Evolutionary conservation across 2,888 invertebrate genomes (phyloP), one percentile per base, ranked within the genome.

Genomic region (Meiosimyza platycephala): DNA sequence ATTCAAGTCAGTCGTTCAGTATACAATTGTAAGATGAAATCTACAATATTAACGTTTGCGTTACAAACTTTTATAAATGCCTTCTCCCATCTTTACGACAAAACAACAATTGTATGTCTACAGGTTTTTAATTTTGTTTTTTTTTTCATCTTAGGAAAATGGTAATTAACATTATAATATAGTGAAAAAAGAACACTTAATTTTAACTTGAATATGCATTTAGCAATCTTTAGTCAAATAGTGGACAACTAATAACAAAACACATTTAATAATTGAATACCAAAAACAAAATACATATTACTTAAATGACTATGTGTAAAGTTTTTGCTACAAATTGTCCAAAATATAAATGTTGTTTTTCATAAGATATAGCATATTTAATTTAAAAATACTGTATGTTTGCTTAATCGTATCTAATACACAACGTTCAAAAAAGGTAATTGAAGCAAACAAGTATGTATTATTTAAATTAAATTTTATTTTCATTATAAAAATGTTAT

Each of bases 191-290:
- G 13, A 16, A 63, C 48, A 63, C 11, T 40, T 40, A 40, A 28
- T 63, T 16, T 16, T 7, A 48, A n/a, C 40, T 40, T 40, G 40
- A 6, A 40, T 28, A 28, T 40, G 40, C 40, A 7, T 40, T 63
- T 47, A 48, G 16, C 18, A 63, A 16, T 63, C 1, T 63, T 40
- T 54, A 51, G 55, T 54, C 40, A 70, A 70, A 70, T 70, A 63
- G 70, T 70, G 70, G 70, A 62, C 70, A 70, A 70, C 52, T 70
- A 70, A 70, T 70, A 70, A 70, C 70, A 70, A 70, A 70, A 28
- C 28, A 28, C 28, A 28, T 28, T 28, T 4, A 28, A 28, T 28
- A 4, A 28, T 4, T 28, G 28, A 28, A 28, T 28, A 28, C 28
- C 28, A 28, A 28, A 28, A 28, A 2, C 2, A 28, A 28, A 28